Percentiles rank a stretch among this genome's conserved stretches.
Evolutionary conservation across 2,888 invertebrate species (phyloP).

Genomic region (Sphecodes monilicornis): DNA sequence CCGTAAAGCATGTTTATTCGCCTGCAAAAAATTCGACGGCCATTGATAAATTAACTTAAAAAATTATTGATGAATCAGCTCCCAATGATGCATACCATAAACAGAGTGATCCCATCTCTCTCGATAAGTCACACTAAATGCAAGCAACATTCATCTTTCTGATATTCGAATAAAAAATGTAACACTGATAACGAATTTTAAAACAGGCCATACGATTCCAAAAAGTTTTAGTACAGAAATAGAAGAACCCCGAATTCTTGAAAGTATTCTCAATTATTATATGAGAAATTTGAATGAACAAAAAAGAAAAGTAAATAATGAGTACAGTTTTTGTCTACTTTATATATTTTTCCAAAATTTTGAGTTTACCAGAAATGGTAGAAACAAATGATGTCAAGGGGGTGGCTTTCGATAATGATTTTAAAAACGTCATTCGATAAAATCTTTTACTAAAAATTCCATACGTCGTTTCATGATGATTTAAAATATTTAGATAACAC

Average conservation of each 20-base stretch:
- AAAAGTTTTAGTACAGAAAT: background rate
- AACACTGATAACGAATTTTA: background rate
- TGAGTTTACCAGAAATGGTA: no score
- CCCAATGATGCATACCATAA: background rate
- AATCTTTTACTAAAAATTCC: no score
- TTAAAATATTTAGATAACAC: no score
- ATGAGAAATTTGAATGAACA: background rate
- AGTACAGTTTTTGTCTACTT: no score
- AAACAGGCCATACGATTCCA: background rate
- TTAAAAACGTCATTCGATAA: no score
- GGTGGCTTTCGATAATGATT: no score
- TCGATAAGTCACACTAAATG: background rate
- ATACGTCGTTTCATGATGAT: no score
- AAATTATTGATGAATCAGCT: background rate
- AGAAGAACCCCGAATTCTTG: background rate
- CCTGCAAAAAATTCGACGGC: background rate
- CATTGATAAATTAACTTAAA: conserved; percentile 1
- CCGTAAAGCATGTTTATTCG: background rate
- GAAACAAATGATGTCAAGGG: no score
- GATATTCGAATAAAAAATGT: background rate
- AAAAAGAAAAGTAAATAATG: background rate
- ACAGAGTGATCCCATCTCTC: background rate
- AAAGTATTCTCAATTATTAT: background rate
- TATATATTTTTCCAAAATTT: no score
- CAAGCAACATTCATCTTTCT: background rate